phyloP scores from a whole-genome alignment of 2,113 vertebrate species.

The Tragelaphus scriptus region DNA sequence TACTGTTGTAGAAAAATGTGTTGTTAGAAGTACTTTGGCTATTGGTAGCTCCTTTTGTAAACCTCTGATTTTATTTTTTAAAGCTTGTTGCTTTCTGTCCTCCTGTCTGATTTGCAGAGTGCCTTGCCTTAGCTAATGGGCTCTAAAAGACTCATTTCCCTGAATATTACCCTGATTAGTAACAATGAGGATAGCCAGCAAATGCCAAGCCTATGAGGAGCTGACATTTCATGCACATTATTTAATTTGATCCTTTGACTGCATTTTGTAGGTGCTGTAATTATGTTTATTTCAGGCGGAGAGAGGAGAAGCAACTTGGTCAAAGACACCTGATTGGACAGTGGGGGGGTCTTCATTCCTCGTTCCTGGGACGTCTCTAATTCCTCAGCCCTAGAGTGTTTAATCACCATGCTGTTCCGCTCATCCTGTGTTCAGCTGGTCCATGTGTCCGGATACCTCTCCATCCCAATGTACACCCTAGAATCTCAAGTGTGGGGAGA shows the following conservation, averaged over 20 bases:
- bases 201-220: not conserved
- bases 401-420: fast-evolving
- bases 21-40: not conserved
- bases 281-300: not conserved
- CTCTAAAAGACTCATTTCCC: not conserved
- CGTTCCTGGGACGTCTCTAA: not conserved
- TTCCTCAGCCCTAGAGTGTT: not conserved
- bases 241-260: not conserved
- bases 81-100: not conserved
- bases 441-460: not conserved
- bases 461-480: fast-evolving
- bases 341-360: not conserved
- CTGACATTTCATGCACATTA: fast-evolving
- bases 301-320: not conserved
- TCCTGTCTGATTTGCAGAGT: not conserved
- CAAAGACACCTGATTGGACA: not conserved
- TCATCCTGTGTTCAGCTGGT: no score
- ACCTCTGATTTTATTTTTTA: not conserved
- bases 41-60: not conserved
- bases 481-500: not conserved
- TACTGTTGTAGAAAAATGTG: not conserved
- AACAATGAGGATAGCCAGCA: no score
- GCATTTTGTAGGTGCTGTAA: fast-evolving
- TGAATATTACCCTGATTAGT: not conserved
- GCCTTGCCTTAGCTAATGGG: not conserved